Evolutionary conservation across 2,888 invertebrate species (phyloP).

Genomic region (Rhamphomyia laevipes): DNA sequence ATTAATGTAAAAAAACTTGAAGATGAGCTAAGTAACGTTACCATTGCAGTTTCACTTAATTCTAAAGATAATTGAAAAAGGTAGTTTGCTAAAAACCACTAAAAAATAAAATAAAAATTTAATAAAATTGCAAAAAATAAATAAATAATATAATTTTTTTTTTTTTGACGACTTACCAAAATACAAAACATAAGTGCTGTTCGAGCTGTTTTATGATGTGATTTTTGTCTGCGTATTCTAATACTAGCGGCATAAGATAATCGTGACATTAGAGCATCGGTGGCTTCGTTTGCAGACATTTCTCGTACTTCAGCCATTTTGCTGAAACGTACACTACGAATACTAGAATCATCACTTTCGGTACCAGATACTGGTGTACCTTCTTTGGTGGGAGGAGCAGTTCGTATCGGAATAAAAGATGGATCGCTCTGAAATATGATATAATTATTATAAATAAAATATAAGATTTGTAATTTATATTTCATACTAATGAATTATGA

Average conservation of each 20-base stretch:
- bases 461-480: neutral
- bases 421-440: constrained; percentile 63
- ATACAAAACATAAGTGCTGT: constrained; percentile 77
- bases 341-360: constrained; percentile 75
- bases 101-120: constrained; percentile 30
- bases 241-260: constrained; percentile 89
- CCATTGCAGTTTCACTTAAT: constrained; percentile 72
- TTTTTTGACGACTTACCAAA: constrained; percentile 47
- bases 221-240: constrained; percentile 54
- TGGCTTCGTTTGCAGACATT: constrained; percentile 81
- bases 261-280: constrained; percentile 83
- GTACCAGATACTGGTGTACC: constrained; percentile 47
- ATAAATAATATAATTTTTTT: constrained; percentile 9
- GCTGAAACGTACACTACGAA: constrained; percentile 80
- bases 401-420: constrained; percentile 81
- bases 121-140: no score
- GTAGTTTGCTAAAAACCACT: constrained; percentile 95
- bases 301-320: constrained; percentile 79
- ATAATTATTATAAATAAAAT: neutral
- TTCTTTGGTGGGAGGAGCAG: constrained; percentile 42
- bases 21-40: constrained; percentile 79
- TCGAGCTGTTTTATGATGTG: constrained; percentile 58
- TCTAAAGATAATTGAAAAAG: constrained; percentile 80
- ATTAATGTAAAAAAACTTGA: constrained; percentile 82
- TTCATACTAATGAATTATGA: constrained; percentile 33